Conservation (phyloP, 2,888 invertebrate species). For the Strigamia maritima region DNA sequence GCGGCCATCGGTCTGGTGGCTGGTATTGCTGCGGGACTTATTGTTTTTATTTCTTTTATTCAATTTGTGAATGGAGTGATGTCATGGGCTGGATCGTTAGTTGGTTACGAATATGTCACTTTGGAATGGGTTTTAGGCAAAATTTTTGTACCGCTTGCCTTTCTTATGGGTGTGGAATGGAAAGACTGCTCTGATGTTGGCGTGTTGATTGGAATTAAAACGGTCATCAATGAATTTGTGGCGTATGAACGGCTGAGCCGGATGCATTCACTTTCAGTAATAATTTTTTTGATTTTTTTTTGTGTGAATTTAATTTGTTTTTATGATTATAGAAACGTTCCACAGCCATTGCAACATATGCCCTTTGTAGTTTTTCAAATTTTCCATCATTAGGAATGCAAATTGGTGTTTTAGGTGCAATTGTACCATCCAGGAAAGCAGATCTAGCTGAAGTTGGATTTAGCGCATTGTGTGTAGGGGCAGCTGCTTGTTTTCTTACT, state of each 20-base stretch:
- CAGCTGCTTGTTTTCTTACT: conserved; percentile 79
- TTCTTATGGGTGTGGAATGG: conserved; percentile 69
- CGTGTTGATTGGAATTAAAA: conserved; percentile 81
- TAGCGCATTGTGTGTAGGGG: conserved; percentile 76
- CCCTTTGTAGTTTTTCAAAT: conserved; percentile 89
- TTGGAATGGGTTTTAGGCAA: conserved; percentile 74
- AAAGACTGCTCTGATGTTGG: conserved; percentile 73
- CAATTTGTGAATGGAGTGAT: conserved; percentile 78
- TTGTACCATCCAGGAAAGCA: conserved; percentile 70
- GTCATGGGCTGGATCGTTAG: conserved; percentile 73
- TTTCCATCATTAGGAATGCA: conserved; percentile 80
- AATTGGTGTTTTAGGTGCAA: conserved; percentile 70
- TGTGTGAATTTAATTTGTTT: neutral
- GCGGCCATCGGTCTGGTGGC: conserved; percentile 75
- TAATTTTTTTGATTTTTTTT: neutral
- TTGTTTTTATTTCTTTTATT: conserved; percentile 85
- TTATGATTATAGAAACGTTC: conserved; percentile 62
- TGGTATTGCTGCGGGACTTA: conserved; percentile 84
- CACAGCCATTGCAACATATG: conserved; percentile 81
- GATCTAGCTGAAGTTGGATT: conserved; percentile 67
- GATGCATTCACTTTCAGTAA: conserved; percentile 55
- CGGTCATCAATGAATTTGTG: conserved; percentile 87
- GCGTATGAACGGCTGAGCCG: conserved; percentile 75
- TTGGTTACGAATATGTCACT: conserved; percentile 60
- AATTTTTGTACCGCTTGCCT: conserved; percentile 84